A percentile compares a stretch with the other conserved stretches of the same genome.
Conservation (phyloP, 2,888 invertebrate genomes). For the Dasypolia templi region DNA sequence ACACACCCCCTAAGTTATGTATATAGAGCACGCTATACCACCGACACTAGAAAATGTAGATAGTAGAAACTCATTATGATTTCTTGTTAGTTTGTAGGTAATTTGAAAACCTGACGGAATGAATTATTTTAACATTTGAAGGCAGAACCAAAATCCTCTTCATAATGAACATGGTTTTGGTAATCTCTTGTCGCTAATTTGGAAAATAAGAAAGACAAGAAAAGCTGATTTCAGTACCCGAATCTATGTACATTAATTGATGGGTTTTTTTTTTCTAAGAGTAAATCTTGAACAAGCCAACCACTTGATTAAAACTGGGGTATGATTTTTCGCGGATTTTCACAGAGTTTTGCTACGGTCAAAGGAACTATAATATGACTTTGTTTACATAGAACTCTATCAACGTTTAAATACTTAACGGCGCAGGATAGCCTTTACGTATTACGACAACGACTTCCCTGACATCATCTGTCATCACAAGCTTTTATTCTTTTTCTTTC, state of each 20-base stretch:
- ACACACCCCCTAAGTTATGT: conserved; percentile 58
- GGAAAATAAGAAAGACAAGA: background rate
- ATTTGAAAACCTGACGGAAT: background rate
- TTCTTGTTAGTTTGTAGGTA: conserved; percentile 1
- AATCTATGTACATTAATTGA: background rate
- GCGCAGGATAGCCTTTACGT: background rate
- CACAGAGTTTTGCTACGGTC: background rate
- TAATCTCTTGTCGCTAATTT: background rate
- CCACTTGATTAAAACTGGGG: background rate
- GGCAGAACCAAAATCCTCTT: background rate
- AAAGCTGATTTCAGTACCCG: background rate
- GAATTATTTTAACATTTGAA: background rate
- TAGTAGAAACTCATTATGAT: background rate
- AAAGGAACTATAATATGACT: too few species aligned
- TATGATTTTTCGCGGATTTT: background rate
- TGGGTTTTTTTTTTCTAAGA: background rate
- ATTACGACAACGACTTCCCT: background rate
- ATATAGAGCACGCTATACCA: conserved; percentile 74
- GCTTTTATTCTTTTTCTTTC: too few species aligned
- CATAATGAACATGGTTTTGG: too few species aligned
- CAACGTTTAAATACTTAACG: background rate
- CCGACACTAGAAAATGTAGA: background rate
- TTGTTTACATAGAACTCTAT: background rate
- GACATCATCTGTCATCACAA: too few species aligned
- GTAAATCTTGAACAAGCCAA: background rate